Base-by-base conservation (phyloP, 2,888 invertebrate genomes). In the Campaea margaritaria region DNA sequence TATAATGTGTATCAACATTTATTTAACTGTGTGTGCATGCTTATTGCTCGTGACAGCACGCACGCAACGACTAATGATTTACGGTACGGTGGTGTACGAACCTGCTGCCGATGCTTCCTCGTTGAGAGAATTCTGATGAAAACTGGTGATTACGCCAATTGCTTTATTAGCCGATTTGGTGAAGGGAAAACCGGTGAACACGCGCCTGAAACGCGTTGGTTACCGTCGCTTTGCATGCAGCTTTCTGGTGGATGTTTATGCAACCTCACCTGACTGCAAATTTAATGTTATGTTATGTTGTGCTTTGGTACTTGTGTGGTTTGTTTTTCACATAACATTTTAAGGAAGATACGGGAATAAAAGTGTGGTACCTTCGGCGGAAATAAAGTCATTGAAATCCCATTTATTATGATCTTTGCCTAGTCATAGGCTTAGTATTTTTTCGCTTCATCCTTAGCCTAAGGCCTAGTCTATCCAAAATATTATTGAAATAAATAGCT, bases 101-200 rank as follows among this genome's bases (percentile, higher is more conserved):
- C 7, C 15, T 31, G 45, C 11, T 27, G 41, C 16, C 44, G 0
- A 34, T 15, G 48, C 48, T 56, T 56, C 48, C 55, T 56, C 5
- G 43, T 49, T 56, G 14, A 7, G 9, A 27, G 38, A 44, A 56
- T 49, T 56, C 49, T 56, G 55, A 56, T 56, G 55, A 56, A 56
- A 56, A 56, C 44, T 42, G 21, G 21, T 55, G 54, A 55, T 55
- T 55, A 55, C 42, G 43, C 34, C 55, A 43, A 48, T 48, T 53
- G 14, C 39, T 39, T 46, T 36, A 53, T 53, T 16, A 55, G 21
- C 14, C 16, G 46, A 42, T 54, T 47, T 54, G 16, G 31, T 47
- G 16, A 41, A 54, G 28, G 27, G 39, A 53, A 52, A 36, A 48
- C 39, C 27, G 27, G 39, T 9, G 31, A 31, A 3, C 12, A 38